These are phyloP conservation scores for Tetraodon nigroviridis DNA, from an alignment of 2,113 vertebrate genomes.

Conservation along the genomic window DNA sequence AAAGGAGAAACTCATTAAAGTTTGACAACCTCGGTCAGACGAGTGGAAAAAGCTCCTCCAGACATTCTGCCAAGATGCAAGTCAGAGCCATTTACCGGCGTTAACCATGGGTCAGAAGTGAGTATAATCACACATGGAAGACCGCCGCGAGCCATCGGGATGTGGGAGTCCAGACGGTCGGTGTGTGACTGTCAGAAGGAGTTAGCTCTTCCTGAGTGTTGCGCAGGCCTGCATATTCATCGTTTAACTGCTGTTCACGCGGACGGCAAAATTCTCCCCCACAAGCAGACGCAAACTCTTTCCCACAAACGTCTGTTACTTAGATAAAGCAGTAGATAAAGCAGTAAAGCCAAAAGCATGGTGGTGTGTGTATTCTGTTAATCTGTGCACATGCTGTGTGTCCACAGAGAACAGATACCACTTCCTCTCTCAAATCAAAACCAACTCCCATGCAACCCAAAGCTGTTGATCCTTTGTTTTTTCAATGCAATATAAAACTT, in stretches of 20 bases:
- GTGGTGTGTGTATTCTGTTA: not conserved
- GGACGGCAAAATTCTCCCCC: slow-evolving; percentile 4
- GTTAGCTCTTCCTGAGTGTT: slow-evolving; percentile 24
- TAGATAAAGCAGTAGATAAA: too few species aligned
- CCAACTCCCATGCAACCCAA: too few species aligned
- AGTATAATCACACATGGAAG: slow-evolving; percentile 69
- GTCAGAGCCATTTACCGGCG: slow-evolving; percentile 49
- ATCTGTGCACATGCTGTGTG: slow-evolving; percentile 25
- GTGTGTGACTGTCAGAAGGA: slow-evolving; percentile 8
- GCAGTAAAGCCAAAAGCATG: too few species aligned
- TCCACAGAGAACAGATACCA: slow-evolving; percentile 14
- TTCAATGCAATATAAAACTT: too few species aligned
- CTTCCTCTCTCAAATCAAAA: slow-evolving; percentile 4
- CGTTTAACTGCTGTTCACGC: too few species aligned
- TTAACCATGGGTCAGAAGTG: slow-evolving; percentile 38
- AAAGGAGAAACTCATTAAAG: slow-evolving; percentile 65
- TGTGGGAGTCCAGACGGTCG: slow-evolving; percentile 11
- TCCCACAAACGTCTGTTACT: slow-evolving; percentile 2
- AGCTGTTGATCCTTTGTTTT: too few species aligned
- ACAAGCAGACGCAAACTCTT: slow-evolving; percentile 3
- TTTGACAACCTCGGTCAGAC: slow-evolving; percentile 57
- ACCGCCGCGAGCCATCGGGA: slow-evolving; percentile 14
- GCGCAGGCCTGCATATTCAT: slow-evolving; percentile 2
- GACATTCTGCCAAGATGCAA: slow-evolving; percentile 40
- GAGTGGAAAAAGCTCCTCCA: slow-evolving; percentile 59